Evolutionary conservation across 2,797 vertebrate species (phyloP).

Genomic region (Fratercula arctica): DNA sequence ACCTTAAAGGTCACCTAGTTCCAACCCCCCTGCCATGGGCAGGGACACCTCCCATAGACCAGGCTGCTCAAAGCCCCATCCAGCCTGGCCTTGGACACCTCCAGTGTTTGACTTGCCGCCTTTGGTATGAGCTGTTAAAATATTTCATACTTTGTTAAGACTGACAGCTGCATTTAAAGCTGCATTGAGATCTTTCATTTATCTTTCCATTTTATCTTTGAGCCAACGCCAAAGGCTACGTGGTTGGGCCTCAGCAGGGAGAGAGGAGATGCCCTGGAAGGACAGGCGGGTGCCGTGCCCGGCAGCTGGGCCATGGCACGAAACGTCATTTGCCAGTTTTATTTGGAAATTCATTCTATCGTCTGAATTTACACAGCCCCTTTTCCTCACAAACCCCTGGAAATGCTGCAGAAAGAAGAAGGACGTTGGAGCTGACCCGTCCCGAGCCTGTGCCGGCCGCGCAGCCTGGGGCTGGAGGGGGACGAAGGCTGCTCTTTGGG

Average conservation of each 20-base stretch:
- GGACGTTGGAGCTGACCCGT: not conserved
- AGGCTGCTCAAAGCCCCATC: not conserved
- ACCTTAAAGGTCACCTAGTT: not conserved
- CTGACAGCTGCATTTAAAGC: not conserved
- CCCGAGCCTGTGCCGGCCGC: not conserved
- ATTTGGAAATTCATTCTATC: not conserved
- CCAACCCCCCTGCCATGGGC: not conserved
- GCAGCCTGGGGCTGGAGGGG: not conserved
- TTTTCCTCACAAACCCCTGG: not conserved
- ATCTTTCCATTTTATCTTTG: not conserved
- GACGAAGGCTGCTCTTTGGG: not conserved
- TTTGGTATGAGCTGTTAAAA: not conserved
- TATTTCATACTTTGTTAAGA: not conserved
- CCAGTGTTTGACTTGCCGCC: not conserved
- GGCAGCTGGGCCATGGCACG: not conserved
- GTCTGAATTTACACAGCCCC: not conserved
- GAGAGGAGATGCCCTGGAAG: not conserved
- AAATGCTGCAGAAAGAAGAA: not conserved
- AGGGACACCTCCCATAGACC: not conserved
- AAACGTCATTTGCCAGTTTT: fast-evolving
- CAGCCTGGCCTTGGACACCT: not conserved
- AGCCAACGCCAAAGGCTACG: not conserved
- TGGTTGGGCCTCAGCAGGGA: not conserved
- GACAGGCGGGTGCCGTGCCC: not conserved
- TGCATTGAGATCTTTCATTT: not conserved